phyloP scores from a whole-genome alignment of 2,888 invertebrate species.

The Lypha dubia region DNA sequence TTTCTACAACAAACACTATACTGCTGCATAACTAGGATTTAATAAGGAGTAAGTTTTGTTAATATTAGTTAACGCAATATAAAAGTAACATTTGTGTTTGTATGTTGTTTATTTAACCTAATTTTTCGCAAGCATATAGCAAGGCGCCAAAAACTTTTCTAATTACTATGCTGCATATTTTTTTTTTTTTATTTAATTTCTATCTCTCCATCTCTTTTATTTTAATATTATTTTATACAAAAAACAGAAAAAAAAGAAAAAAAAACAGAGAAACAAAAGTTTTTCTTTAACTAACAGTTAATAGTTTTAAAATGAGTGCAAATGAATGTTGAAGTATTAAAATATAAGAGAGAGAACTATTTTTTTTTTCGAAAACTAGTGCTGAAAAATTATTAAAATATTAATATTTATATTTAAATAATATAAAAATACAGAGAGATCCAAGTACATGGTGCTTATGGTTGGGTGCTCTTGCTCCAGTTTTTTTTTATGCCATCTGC shows the following conservation, averaged over 20 bases:
- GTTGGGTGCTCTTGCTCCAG: too few species aligned
- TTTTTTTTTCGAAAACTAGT: constrained; percentile 10
- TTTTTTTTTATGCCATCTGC: background rate
- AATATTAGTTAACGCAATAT: constrained; percentile 46
- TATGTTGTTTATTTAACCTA: constrained; percentile 46
- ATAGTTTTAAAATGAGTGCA: constrained; percentile 44
- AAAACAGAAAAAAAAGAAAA: too few species aligned
- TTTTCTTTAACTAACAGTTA: constrained; percentile 28
- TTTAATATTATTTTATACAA: background rate
- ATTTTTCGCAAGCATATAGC: constrained; percentile 13
- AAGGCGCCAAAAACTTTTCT: constrained; percentile 59
- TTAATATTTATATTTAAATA: background rate
- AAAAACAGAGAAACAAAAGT: too few species aligned
- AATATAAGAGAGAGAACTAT: too few species aligned
- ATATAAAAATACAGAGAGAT: background rate
- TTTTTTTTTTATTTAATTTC: too few species aligned
- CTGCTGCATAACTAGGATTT: background rate
- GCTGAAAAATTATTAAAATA: constrained; percentile 33
- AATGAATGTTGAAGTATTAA: constrained; percentile 28
- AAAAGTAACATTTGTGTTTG: constrained; percentile 30
- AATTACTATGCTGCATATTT: constrained; percentile 56
- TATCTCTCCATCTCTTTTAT: constrained; percentile 21
- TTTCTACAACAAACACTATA: background rate
- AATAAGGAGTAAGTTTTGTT: constrained; percentile 30
- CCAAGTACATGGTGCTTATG: too few species aligned